Conservation (phyloP, 1,140 invertebrate species). For the Periplaneta americana region DNA sequence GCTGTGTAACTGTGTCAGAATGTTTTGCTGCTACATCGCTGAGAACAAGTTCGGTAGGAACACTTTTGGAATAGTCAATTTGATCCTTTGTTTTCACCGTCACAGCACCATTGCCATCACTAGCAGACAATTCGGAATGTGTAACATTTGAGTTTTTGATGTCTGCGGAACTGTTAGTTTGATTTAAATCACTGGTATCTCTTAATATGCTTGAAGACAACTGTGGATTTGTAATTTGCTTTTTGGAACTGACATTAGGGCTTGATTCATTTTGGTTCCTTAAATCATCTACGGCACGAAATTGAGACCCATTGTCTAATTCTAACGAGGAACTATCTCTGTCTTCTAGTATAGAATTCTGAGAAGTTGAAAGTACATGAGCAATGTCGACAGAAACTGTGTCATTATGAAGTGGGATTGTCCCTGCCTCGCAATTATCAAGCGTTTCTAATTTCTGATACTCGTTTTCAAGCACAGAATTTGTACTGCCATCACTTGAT, state of each 20-base stretch:
- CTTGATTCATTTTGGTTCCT: neutral
- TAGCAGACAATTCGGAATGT: neutral
- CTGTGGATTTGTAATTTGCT: neutral
- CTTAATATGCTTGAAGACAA: neutral
- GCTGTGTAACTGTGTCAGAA: neutral
- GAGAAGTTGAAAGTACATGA: neutral
- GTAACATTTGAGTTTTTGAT: neutral
- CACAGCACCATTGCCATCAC: neutral
- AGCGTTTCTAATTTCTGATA: neutral
- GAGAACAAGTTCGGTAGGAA: neutral
- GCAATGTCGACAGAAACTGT: neutral
- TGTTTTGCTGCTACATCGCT: neutral
- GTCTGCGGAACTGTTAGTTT: neutral
- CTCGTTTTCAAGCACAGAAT: neutral
- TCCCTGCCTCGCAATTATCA: neutral
- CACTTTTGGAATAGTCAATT: neutral
- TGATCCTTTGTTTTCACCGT: neutral
- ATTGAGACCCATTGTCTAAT: neutral
- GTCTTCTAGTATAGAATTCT: neutral
- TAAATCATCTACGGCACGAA: neutral
- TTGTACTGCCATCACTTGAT: neutral
- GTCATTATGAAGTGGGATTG: neutral
- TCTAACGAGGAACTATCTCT: neutral
- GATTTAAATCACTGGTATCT: neutral
- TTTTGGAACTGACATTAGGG: too few relatives aligned